These are phyloP conservation scores for Alcis repandata DNA, from an alignment of 2,888 invertebrate species.

Conservation along the genomic window DNA sequence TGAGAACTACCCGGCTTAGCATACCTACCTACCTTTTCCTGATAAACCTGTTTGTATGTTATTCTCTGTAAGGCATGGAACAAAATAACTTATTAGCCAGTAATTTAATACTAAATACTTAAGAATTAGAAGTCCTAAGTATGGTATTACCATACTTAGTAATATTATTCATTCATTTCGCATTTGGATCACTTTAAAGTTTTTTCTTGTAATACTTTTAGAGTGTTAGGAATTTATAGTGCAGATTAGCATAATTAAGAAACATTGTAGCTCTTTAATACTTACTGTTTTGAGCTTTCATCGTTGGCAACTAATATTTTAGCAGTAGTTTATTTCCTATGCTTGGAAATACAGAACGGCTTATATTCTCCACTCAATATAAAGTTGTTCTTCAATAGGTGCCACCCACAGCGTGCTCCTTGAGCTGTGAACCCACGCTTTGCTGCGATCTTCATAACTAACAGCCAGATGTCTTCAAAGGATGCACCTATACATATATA, in stretches of 20 bases:
- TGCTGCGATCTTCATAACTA: background rate
- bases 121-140: background rate
- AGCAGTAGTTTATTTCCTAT: background rate
- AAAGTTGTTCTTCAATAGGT: background rate
- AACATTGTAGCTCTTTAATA: conserved; percentile 5
- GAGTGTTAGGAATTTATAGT: background rate
- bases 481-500: background rate
- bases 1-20: no score
- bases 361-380: background rate
- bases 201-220: background rate
- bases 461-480: background rate
- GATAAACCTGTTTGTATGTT: no score
- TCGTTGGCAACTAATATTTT: background rate
- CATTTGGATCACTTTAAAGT: background rate
- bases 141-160: no score
- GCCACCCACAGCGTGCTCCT: background rate
- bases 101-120: conserved; percentile 4
- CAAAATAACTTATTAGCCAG: conserved; percentile 14
- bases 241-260: conserved; percentile 2
- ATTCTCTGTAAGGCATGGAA: background rate
- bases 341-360: background rate
- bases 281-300: background rate
- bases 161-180: background rate
- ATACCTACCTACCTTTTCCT: no score
- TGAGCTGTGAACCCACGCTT: background rate